A percentile compares a stretch with the other conserved stretches of the same genome.
These are phyloP conservation scores for Apistogramma diplotaenia DNA, from an alignment of 2,113 vertebrate species.

Conservation along the genomic window DNA sequence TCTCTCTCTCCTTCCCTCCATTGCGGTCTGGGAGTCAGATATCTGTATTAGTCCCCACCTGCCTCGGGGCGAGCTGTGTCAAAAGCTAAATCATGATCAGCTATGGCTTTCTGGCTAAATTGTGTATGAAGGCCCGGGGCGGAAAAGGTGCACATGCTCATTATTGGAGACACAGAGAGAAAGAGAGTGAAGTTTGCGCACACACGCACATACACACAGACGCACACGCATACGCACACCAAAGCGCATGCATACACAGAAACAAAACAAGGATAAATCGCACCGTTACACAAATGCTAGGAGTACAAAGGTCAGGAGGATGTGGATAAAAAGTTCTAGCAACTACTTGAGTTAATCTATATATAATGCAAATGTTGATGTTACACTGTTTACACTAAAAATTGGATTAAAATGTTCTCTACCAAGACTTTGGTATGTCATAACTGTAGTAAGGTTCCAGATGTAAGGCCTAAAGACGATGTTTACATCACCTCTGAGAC, in stretches of 20 bases:
- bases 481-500: background rate
- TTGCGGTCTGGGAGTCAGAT: slow-evolving; percentile 98
- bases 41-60: slow-evolving; percentile 99
- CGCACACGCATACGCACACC: slow-evolving; percentile 41
- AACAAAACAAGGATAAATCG: slow-evolving; percentile 73
- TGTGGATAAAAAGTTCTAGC: slow-evolving; percentile 19
- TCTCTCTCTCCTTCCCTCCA: slow-evolving; percentile 88
- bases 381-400: background rate
- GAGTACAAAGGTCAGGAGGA: slow-evolving; percentile 26
- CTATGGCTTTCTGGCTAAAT: slow-evolving; percentile 99
- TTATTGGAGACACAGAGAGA: slow-evolving; percentile 95
- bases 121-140: slow-evolving; percentile 99
- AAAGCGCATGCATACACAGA: slow-evolving; percentile 43
- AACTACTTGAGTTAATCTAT: slow-evolving; percentile 6
- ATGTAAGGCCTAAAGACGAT: background rate
- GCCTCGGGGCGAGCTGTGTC: slow-evolving; percentile 97
- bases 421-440: background rate
- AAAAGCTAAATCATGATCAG: slow-evolving; percentile 99
- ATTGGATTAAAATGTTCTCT: background rate
- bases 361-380: background rate
- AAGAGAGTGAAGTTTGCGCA: slow-evolving; percentile 75
- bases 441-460: background rate
- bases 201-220: slow-evolving; percentile 52
- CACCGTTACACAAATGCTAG: slow-evolving; percentile 42
- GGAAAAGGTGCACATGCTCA: slow-evolving; percentile 97